These are phyloP conservation scores for Caenorhabditis zanzibari DNA, from an alignment of 2,888 invertebrate genomes.

Conservation along the genomic window DNA sequence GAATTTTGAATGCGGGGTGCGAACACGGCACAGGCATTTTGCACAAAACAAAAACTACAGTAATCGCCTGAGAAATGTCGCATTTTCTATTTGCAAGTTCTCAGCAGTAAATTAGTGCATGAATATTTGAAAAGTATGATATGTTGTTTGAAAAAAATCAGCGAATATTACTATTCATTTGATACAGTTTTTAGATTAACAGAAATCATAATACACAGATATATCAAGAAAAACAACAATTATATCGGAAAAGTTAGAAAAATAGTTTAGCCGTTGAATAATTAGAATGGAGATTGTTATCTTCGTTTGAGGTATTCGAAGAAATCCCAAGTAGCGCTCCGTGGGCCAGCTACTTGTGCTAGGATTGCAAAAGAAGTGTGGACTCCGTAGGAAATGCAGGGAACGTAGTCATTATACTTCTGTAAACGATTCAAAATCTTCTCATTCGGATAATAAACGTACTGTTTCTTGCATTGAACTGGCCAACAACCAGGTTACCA, in stretches of 20 bases:
- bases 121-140: too few species aligned
- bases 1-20: background rate
- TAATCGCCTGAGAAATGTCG: background rate
- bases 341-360: constrained; percentile 28
- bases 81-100: too few species aligned
- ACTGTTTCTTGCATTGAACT: constrained; percentile 19
- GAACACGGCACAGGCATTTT: background rate
- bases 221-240: too few species aligned
- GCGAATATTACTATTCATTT: too few species aligned
- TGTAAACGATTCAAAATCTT: background rate
- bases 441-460: background rate
- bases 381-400: constrained; percentile 18
- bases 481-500: background rate
- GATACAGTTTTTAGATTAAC: too few species aligned
- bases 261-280: background rate
- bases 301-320: constrained; percentile 6
- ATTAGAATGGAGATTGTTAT: background rate
- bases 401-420: constrained; percentile 18
- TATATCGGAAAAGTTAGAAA: too few species aligned
- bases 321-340: background rate
- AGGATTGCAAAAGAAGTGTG: constrained; percentile 44
- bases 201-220: too few species aligned
- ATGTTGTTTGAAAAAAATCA: too few species aligned
- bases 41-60: background rate
- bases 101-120: too few species aligned